Evolutionary conservation across 2,888 invertebrate species (phyloP), one percentile per base, ranked within the genome.

Genomic region (Nomada ruficornis): DNA sequence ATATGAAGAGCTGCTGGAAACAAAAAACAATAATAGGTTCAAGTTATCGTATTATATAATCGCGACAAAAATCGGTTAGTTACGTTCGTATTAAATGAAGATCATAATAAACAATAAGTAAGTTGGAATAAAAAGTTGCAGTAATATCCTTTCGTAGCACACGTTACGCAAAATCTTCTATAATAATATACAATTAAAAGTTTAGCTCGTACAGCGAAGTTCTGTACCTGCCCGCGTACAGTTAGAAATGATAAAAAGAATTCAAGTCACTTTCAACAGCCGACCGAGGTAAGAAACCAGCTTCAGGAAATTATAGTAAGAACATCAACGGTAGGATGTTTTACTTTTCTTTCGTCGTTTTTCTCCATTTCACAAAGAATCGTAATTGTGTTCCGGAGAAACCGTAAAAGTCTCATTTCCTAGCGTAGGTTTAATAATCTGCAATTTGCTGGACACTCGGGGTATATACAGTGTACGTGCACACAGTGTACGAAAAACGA

Each of bases 301-400:
- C 20, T 52, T 67, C 36, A 42, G 54, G 67, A 70, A 20, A n/a
- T 29, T 44, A 68, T 29, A 20, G 54, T 15, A 54, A 54, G 67
- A 67, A 67, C 55, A 68, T 68, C 68, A 55, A 55, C n/a, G 55
- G 5, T 67, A 29, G 54, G 23, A 64, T 54, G 55, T 68, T 55
- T 68, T 55, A 18, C 67, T 55, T 55, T 55, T 55, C 23, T 68
- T 68, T 68, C 23, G 23, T 52, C 13, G 36, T 55, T 42, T 15
- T 18, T 36, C 42, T 23, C 42, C 23, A 10, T 20, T 29, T 20
- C 20, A 54, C 67, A 9, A 36, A 13, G 62, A 44, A 44, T 44
- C n/a, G 62, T 36, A 67, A 67, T 36, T 36, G 10, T 54, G 18
- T 18, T 54, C 54, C 67, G n/a, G 2, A 15, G 67, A 67, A 42